A percentile compares a stretch with the other conserved stretches of the same genome.
Evolutionary conservation across 2,797 vertebrate species (phyloP).

Genomic region (Urophycis tenuis): DNA sequence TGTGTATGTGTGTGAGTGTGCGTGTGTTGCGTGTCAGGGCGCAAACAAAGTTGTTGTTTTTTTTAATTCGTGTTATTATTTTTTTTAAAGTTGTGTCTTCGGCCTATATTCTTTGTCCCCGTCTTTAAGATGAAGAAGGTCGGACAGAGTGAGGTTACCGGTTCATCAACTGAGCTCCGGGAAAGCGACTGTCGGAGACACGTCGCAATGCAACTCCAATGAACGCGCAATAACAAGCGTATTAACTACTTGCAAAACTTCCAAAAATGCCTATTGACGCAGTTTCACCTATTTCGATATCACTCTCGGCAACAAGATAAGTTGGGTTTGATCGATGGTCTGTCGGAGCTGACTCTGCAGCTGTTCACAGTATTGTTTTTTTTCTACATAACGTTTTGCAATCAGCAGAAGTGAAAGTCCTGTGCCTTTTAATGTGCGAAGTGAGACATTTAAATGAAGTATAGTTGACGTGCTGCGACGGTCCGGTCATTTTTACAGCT

Average conservation of each 20-base stretch:
- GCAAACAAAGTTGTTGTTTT: slow-evolving; percentile 49
- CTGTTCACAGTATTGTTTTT: slow-evolving; percentile 8
- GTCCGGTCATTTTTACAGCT: slow-evolving; percentile 18
- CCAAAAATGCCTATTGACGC: slow-evolving; percentile 50
- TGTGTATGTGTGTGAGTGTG: slow-evolving; percentile 48
- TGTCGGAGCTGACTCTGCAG: slow-evolving; percentile 20
- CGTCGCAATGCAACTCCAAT: slow-evolving; percentile 34
- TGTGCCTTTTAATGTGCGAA: slow-evolving; percentile 47
- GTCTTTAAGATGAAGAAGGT: background rate
- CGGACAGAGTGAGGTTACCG: background rate
- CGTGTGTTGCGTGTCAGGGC: slow-evolving; percentile 55
- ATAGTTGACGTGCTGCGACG: slow-evolving; percentile 21
- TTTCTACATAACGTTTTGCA: slow-evolving; percentile 15
- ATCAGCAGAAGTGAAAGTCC: slow-evolving; percentile 24
- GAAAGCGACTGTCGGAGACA: slow-evolving; percentile 12
- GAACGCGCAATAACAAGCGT: slow-evolving; percentile 52
- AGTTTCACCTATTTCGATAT: slow-evolving; percentile 37
- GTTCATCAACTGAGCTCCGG: slow-evolving; percentile 9
- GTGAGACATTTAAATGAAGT: slow-evolving; percentile 39
- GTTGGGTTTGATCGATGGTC: slow-evolving; percentile 13
- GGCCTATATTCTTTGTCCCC: background rate
- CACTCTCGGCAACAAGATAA: background rate
- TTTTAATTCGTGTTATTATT: background rate
- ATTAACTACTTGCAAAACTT: slow-evolving; percentile 24
- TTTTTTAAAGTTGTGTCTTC: background rate